phyloP scores from a whole-genome alignment of 2,888 invertebrate species.

The Carabus problematicus region DNA sequence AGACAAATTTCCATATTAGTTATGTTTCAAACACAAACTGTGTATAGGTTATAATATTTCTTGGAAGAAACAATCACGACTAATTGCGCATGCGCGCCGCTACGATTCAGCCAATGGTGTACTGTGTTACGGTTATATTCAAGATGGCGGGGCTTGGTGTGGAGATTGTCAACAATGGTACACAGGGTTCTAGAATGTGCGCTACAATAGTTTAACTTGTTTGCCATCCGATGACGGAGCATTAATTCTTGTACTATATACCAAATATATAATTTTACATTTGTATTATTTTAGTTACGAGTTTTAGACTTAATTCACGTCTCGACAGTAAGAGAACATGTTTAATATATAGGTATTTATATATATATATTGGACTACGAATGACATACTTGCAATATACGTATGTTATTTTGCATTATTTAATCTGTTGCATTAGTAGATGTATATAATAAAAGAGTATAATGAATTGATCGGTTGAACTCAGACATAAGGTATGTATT shows the following conservation, averaged over 20 bases:
- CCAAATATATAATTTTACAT: slow-evolving; percentile 42
- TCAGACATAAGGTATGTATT: slow-evolving; percentile 5
- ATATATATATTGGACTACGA: slow-evolving; percentile 31
- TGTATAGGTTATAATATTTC: no score
- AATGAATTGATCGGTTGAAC: neutral
- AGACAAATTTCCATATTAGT: neutral
- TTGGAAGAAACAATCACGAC: no score
- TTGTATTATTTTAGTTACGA: slow-evolving; percentile 19
- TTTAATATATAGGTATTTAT: slow-evolving; percentile 17
- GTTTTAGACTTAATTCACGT: neutral
- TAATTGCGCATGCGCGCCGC: no score
- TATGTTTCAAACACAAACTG: neutral
- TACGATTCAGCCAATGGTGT: no score
- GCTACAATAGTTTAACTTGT: slow-evolving; percentile 30
- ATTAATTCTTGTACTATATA: slow-evolving; percentile 38
- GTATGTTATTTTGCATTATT: slow-evolving; percentile 34
- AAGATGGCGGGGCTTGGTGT: neutral
- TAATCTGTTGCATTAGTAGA: slow-evolving; percentile 18
- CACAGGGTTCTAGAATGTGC: slow-evolving; percentile 41
- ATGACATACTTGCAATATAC: slow-evolving; percentile 35
- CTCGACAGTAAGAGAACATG: slow-evolving; percentile 18
- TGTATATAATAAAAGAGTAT: slow-evolving; percentile 4
- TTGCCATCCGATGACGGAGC: slow-evolving; percentile 31
- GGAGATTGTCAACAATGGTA: slow-evolving; percentile 15
- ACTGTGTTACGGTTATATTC: no score